Evolutionary conservation across 2,113 vertebrate genomes (phyloP).

Genomic region (Pterophyllum scalare): DNA sequence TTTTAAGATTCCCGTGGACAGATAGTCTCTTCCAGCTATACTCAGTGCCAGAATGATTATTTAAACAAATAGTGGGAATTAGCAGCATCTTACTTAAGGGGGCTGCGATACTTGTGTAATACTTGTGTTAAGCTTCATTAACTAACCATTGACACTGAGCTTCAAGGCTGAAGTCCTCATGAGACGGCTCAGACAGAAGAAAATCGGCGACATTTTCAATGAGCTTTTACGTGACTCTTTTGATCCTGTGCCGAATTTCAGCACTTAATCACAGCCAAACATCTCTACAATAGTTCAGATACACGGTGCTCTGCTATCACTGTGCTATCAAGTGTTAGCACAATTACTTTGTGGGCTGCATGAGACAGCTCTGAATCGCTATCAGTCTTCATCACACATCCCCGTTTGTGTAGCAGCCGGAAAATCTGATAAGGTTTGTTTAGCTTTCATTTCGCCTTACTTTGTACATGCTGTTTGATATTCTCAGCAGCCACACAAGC

Average conservation of each 20-base stretch:
- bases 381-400: background rate
- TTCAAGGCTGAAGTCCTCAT: slow-evolving; percentile 8
- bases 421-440: slow-evolving; percentile 3
- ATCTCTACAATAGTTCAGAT: slow-evolving; percentile 1
- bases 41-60: background rate
- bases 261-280: background rate
- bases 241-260: background rate
- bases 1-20: background rate
- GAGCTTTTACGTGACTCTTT: slow-evolving; percentile 7
- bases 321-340: background rate
- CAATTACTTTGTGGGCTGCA: background rate
- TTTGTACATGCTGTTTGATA: background rate
- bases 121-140: background rate
- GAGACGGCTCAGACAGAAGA: background rate
- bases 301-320: background rate
- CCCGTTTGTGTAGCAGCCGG: background rate
- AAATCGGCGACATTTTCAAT: background rate
- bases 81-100: background rate
- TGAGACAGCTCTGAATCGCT: background rate
- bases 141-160: slow-evolving; percentile 9
- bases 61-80: background rate
- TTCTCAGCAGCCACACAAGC: background rate
- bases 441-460: background rate
- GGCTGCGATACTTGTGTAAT: background rate
- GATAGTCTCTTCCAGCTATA: background rate